Evolutionary conservation across 2,113 vertebrate genomes (phyloP).

Genomic region (Oceanodroma tethys): DNA sequence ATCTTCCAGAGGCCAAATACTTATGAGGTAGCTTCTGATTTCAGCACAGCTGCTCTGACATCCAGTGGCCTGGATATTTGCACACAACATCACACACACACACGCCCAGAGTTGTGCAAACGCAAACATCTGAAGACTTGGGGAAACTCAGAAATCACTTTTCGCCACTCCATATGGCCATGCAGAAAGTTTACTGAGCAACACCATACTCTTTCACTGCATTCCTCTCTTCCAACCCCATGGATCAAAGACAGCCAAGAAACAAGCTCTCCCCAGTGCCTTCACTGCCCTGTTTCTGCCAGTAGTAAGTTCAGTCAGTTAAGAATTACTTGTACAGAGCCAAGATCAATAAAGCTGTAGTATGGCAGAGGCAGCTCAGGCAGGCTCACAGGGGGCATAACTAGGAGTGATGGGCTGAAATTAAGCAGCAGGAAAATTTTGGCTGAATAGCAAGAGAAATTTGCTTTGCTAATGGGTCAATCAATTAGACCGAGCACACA

Average conservation of each 20-base stretch:
- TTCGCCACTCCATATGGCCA: not conserved
- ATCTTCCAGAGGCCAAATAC: not conserved
- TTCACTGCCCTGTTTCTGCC: not conserved
- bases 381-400: constrained; percentile 17
- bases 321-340: not conserved
- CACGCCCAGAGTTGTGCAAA: not conserved
- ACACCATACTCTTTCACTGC: not conserved
- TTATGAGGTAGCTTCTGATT: not conserved
- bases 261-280: not conserved
- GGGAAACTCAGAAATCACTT: not conserved
- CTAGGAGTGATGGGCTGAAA: constrained; percentile 45
- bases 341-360: constrained; percentile 32
- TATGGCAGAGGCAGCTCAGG: not conserved
- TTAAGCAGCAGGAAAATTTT: constrained; percentile 57
- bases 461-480: constrained; percentile 65
- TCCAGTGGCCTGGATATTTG: not conserved
- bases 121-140: not conserved
- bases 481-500: constrained; percentile 34
- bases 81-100: not conserved
- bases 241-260: not conserved
- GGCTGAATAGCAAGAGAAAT: constrained; percentile 57
- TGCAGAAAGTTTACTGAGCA: not conserved
- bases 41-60: not conserved
- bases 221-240: not conserved
- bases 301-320: not conserved